Evolutionary conservation across 2,113 vertebrate species (phyloP), one percentile per base, ranked within the genome.

Genomic region (Misgurnus mizolepis): DNA sequence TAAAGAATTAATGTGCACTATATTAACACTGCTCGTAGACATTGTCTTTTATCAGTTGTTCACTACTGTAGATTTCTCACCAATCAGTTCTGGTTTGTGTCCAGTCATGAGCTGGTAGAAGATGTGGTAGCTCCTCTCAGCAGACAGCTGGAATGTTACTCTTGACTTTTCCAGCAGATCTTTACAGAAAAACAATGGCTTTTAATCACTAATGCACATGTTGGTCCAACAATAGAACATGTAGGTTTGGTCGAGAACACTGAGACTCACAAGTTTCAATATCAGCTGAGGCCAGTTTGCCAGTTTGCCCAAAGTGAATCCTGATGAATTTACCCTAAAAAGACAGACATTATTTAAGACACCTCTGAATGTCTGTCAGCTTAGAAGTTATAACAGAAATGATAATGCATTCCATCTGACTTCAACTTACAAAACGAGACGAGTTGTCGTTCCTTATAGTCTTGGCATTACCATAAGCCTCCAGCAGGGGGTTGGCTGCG

Each of bases 281-380:
- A 34, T 34, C 27, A 34, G 27, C 27, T 34, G 27, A 34, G 2
- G 27, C 27, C 27, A 34, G 27, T 34, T 34, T 34, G 2, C 27
- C 27, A 34, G 27, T 34, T 34, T 2, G 1, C 1, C 92, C 94
- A 83, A 96, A 97, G 76, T 97, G 96, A 85, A 96, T 96, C 89
- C 96, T 93, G 90, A 97, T 97, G 86, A 96, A 97, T 91, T 97
- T 97, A 65, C 95, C 95, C 95, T 94, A 79, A 70, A n/a, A 6
- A n/a, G 82, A 11, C 56, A 15, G 27, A 34, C 27, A 34, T 34
- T 34, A 34, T 34, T 34, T 34, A 43, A 3, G 17, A 7, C 0
- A 34, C 0, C 1, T 4, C 61, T 34, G 17, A 4, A 93, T 95
- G 86, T 95, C 86, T 88, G 95, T 96, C 62, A 96, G 12, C 43